Percentiles rank a stretch among this genome's conserved stretches.
Conservation (phyloP, 2,797 vertebrate genomes). For the Myotis vivesi region DNA sequence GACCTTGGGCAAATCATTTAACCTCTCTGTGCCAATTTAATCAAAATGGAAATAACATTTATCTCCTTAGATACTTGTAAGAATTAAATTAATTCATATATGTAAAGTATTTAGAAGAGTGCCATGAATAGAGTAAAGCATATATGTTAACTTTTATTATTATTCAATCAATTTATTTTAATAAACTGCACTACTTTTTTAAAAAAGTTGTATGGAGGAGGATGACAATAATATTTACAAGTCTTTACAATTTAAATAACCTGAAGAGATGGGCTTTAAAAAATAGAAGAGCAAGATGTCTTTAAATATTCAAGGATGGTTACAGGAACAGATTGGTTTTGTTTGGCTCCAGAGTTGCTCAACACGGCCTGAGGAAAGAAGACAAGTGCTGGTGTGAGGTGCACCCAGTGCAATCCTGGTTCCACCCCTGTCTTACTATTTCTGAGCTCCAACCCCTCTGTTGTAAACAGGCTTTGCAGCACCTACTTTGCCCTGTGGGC, state of each 20-base stretch:
- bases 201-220: background rate
- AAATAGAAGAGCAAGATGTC: background rate
- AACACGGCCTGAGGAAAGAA: background rate
- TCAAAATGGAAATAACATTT: background rate
- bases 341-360: background rate
- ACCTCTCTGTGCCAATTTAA: background rate
- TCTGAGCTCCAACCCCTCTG: background rate
- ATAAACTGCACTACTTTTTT: background rate
- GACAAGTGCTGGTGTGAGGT: background rate
- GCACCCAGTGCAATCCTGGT: background rate
- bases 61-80: background rate
- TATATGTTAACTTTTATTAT: background rate
- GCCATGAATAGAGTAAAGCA: background rate
- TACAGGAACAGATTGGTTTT: background rate
- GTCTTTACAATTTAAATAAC: background rate
- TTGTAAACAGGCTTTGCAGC: background rate
- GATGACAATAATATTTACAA: background rate
- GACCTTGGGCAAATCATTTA: background rate
- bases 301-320: background rate
- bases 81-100: background rate
- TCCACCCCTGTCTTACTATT: background rate
- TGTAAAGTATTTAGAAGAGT: background rate
- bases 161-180: constrained; percentile 4
- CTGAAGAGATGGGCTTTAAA: background rate
- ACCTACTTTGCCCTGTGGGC: background rate